These are phyloP conservation scores for Xenopus tropicalis DNA, from an alignment of 2,113 vertebrate species.

Conservation along the genomic window UCB_Xtro_10.0 CM004445.2:82144501-82145000, in stretches of 20 bases:
- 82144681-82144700: not conserved
- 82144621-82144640: not conserved
- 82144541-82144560: conserved; percentile 1
- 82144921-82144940: too few relatives aligned
- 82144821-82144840: too few relatives aligned
- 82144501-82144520: not conserved
- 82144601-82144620: not conserved
- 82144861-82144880: too few relatives aligned
- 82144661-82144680: not conserved
- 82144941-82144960: too few relatives aligned
- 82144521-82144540: not conserved
- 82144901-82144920: too few relatives aligned
- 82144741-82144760: not conserved
- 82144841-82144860: too few relatives aligned
- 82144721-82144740: not conserved
- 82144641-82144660: not conserved
- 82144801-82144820: too few relatives aligned
- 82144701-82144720: not conserved
- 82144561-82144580: conserved; percentile 17
- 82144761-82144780: too few relatives aligned
- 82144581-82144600: conserved; percentile 4
- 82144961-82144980: too few relatives aligned
- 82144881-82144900: too few relatives aligned
- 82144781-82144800: too few relatives aligned
- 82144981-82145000: too few relatives aligned